phyloP scores from a whole-genome alignment of 2,797 vertebrate genomes.

The Oryzias sinensis region DNA sequence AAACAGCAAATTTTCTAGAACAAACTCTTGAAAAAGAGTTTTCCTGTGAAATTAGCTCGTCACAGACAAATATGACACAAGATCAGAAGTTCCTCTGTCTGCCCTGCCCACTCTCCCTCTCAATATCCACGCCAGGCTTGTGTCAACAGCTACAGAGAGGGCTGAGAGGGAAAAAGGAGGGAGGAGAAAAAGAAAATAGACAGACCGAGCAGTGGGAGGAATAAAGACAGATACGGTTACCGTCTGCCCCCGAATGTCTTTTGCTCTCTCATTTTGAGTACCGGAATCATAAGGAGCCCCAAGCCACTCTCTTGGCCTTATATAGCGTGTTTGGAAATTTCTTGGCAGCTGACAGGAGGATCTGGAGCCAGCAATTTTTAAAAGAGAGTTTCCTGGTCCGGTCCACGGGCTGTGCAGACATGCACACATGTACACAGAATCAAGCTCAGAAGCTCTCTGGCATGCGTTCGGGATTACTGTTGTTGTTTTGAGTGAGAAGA shows the following conservation, averaged over 20 bases:
- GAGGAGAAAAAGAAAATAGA: slow-evolving; percentile 18
- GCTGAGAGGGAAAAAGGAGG: slow-evolving; percentile 35
- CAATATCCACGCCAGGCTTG: slow-evolving; percentile 29
- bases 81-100: slow-evolving; percentile 1
- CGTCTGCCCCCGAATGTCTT: slow-evolving; percentile 56
- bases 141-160: slow-evolving; percentile 44
- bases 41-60: no score
- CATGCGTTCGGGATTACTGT: slow-evolving; percentile 70
- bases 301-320: slow-evolving; percentile 71
- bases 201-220: slow-evolving; percentile 44
- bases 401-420: slow-evolving; percentile 54
- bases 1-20: no score
- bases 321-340: slow-evolving; percentile 68
- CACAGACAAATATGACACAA: no score
- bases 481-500: slow-evolving; percentile 62
- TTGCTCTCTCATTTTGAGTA: slow-evolving; percentile 64
- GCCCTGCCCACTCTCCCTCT: slow-evolving; percentile 6
- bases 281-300: slow-evolving; percentile 59
- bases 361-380: slow-evolving; percentile 43
- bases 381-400: slow-evolving; percentile 55
- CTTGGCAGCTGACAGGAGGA: slow-evolving; percentile 59
- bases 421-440: slow-evolving; percentile 37
- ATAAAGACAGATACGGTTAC: slow-evolving; percentile 60
- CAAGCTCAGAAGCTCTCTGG: slow-evolving; percentile 65
- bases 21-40: no score